Base-by-base conservation (phyloP, 1,140 invertebrate genomes). In the Frieseomelitta varia region DNA sequence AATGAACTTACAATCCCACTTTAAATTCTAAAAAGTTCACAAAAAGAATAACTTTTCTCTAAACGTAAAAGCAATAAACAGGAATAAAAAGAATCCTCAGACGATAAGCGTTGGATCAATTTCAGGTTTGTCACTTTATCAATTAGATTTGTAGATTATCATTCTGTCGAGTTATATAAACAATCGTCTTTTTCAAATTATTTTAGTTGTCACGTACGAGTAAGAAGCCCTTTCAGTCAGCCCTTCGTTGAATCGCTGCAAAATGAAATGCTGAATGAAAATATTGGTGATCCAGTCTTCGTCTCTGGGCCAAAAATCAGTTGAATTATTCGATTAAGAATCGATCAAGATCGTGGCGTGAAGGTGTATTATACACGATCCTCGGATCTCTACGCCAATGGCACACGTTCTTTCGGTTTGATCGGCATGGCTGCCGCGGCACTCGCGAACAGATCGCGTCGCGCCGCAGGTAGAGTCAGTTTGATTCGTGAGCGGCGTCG, bases 341-440 rank as follows among this genome's bases (percentile, higher is more conserved):
- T 15, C 4, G 30, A n/a, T 39, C 11, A 15, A 39, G 34, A 47
- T 47, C 39, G 39, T 11, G 2, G 21, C 19, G n/a, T n/a, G n/a
- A 6, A 30, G 14, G 15, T 11, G 24, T 2, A 34, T 4, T n/a
- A 10, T 10, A 19, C 2, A 1, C 11, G 47, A 67, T 80, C 24
- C n/a, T 30, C 1, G 4, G 47, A n/a, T 2, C 19, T 2, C 51
- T 73, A 84, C 77, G 82, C 82, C 82, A 80, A 55, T 80, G 82
- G n/a, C 4, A 58, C 27, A 53, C 63, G 69, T 81, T 84, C 77
- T 79, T 73, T 80, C 65, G 73, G 55, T 80, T 72, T 61, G 58
- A 78, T 80, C 82, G 82, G 82, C 69, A 84, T 84, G 75, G 82
- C 67, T 82, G 79, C 84, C 79, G 27, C 30, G 58, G 30, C 19